These are phyloP conservation scores for Antrozous pallidus DNA, from an alignment of 2,797 vertebrate genomes.

Conservation along the genomic window DNA sequence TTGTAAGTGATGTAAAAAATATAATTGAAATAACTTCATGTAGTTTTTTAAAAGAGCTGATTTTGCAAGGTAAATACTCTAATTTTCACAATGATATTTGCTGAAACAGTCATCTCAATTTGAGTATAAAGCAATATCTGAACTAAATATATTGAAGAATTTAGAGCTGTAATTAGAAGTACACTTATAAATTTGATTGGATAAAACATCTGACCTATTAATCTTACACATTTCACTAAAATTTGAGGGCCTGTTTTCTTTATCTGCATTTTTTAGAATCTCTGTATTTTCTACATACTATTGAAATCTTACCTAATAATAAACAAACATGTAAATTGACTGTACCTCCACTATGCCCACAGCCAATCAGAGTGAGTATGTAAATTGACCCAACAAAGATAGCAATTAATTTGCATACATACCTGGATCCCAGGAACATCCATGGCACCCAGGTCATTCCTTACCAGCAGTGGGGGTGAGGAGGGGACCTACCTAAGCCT, in stretches of 20 bases:
- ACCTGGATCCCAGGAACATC: too few relatives aligned
- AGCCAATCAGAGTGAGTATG: too few relatives aligned
- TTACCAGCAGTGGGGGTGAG: too few relatives aligned
- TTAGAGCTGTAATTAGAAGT: neutral
- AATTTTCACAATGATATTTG: neutral
- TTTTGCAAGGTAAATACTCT: neutral
- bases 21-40: neutral
- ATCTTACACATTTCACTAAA: neutral
- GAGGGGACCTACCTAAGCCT: too few relatives aligned
- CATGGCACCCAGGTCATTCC: too few relatives aligned
- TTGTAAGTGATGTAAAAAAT: neutral
- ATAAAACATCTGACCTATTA: neutral
- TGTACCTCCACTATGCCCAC: too few relatives aligned
- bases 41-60: neutral
- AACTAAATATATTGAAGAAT: neutral
- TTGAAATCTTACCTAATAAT: too few relatives aligned
- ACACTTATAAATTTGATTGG: neutral
- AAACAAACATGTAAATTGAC: too few relatives aligned
- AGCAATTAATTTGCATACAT: too few relatives aligned
- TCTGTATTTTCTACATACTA: neutral
- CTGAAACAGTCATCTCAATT: neutral
- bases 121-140: neutral
- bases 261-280: neutral
- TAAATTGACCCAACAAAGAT: too few relatives aligned
- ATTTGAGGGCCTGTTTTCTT: neutral